A percentile compares a stretch with the other conserved stretches of the same genome.
These are phyloP conservation scores for Megaleporinus macrocephalus DNA, from an alignment of 2,113 vertebrate genomes.

Conservation along the genomic window DNA sequence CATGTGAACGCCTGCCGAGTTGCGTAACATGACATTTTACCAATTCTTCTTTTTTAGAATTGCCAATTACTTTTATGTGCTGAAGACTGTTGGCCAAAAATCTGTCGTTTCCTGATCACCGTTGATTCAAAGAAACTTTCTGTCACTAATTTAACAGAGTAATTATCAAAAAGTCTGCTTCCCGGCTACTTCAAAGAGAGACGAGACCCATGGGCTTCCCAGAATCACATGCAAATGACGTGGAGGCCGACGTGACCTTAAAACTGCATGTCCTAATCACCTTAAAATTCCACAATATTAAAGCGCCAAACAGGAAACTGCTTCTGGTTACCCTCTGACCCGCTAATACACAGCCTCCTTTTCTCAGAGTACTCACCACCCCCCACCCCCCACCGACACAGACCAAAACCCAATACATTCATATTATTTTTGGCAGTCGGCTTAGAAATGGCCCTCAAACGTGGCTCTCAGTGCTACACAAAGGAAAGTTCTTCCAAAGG, in stretches of 20 bases:
- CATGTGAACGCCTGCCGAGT: background rate
- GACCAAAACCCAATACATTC: background rate
- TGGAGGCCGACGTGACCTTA: conserved; percentile 56
- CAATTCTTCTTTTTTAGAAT: background rate
- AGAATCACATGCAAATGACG: conserved; percentile 47
- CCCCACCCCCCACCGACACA: too few relatives aligned
- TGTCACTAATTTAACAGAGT: conserved; percentile 30
- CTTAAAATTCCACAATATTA: conserved; percentile 64
- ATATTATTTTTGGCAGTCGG: conserved; percentile 1
- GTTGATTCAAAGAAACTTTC: background rate
- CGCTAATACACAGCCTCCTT: conserved; percentile 7
- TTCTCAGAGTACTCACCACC: background rate
- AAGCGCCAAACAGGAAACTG: conserved; percentile 60
- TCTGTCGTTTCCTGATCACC: background rate
- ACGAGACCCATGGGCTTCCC: conserved; percentile 38
- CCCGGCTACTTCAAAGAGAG: conserved; percentile 50
- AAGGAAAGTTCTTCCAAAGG: background rate
- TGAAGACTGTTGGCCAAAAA: background rate
- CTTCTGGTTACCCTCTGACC: conserved; percentile 64
- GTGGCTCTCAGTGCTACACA: background rate
- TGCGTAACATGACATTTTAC: background rate
- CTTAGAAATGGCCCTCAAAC: background rate
- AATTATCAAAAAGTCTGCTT: conserved; percentile 44
- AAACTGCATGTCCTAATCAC: conserved; percentile 59
- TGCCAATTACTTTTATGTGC: background rate